phyloP scores from a whole-genome alignment of 2,797 vertebrate species.

The Xenops minutus region DNA sequence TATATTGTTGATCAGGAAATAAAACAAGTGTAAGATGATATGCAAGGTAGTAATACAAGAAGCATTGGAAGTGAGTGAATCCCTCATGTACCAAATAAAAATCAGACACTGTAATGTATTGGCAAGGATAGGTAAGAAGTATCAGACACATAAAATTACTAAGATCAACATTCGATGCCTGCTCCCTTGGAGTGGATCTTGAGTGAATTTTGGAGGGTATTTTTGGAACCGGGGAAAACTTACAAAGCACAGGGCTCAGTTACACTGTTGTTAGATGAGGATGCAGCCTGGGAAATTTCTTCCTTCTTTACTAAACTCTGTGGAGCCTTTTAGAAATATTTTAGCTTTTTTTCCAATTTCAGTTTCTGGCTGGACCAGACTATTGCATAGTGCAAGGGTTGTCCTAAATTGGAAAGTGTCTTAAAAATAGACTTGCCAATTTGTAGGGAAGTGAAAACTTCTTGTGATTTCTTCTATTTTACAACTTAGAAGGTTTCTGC shows the following conservation, averaged over 20 bases:
- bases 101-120: neutral
- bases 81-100: neutral
- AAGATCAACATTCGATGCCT: neutral
- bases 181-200: neutral
- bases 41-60: neutral
- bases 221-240: neutral
- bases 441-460: neutral
- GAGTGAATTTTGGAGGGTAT: accelerated
- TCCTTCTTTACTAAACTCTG: neutral
- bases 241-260: neutral
- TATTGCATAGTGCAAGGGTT: neutral
- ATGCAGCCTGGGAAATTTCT: neutral
- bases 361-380: neutral
- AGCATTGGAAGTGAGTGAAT: neutral
- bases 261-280: neutral
- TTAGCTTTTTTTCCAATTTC: neutral
- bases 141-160: neutral
- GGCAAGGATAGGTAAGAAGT: neutral
- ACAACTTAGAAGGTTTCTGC: neutral
- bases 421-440: neutral
- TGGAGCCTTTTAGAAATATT: neutral
- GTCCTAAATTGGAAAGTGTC: neutral
- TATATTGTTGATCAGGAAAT: neutral
- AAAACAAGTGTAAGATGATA: neutral
- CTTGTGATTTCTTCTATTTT: neutral